phyloP scores from a whole-genome alignment of 2,888 invertebrate species.

The Enoplolaimus lenunculus region DNA sequence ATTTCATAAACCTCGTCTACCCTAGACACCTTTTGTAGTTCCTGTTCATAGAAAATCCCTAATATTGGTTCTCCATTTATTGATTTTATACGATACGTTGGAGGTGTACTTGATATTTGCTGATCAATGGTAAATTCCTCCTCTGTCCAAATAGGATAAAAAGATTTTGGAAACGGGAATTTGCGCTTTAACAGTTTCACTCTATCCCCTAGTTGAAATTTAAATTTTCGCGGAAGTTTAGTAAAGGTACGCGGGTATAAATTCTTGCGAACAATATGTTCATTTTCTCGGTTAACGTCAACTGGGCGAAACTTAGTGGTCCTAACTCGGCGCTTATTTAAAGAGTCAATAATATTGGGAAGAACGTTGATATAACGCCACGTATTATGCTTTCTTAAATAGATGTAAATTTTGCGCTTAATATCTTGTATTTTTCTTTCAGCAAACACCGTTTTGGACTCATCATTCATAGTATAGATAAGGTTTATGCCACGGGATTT shows the following conservation, averaged over 20 bases:
- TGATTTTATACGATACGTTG: not conserved
- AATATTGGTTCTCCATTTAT: not conserved
- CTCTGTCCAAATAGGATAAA: not conserved
- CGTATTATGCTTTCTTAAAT: too few species aligned
- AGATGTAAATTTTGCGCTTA: too few species aligned
- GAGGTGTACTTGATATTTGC: not conserved
- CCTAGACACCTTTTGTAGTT: not conserved
- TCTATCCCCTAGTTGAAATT: not conserved
- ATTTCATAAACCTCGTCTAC: not conserved
- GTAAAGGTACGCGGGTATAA: not conserved
- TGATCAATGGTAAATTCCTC: not conserved
- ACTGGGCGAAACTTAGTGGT: too few species aligned
- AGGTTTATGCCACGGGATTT: too few species aligned
- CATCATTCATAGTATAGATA: too few species aligned
- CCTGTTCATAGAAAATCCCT: constrained; percentile 1
- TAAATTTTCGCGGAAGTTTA: not conserved
- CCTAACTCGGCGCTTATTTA: too few species aligned
- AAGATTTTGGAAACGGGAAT: not conserved
- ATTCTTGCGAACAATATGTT: not conserved
- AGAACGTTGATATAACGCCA: too few species aligned
- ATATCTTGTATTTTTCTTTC: too few species aligned
- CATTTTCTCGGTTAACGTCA: not conserved
- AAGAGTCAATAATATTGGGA: too few species aligned
- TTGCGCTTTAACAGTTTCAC: not conserved
- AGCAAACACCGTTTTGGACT: too few species aligned